Conservation (phyloP, 2,113 vertebrate genomes). For the Gymnocephalus cernua region DNA sequence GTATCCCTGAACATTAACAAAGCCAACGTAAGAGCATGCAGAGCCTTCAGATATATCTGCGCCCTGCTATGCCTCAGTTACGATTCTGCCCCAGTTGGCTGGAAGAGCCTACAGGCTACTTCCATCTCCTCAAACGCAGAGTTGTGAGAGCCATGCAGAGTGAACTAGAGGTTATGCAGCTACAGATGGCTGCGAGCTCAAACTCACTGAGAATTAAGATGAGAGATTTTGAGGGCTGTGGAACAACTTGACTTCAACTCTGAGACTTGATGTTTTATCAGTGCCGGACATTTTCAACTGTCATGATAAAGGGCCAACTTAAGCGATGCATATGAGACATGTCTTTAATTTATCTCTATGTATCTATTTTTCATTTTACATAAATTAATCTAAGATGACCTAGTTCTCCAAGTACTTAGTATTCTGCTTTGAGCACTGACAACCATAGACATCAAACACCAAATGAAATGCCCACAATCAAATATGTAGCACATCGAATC, state of each 20-base stretch:
- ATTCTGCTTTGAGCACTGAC: conserved; percentile 57
- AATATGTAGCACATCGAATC: conserved; percentile 35
- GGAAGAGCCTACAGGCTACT: conserved; percentile 54
- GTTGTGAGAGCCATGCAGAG: conserved; percentile 37
- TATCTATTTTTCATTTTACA: conserved; percentile 56
- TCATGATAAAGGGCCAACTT: conserved; percentile 33
- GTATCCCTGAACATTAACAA: conserved; percentile 47
- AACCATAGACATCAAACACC: conserved; percentile 41
- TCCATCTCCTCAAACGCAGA: conserved; percentile 40
- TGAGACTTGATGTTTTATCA: conserved; percentile 54
- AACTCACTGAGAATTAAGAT: conserved; percentile 23
- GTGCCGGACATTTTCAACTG: conserved; percentile 15
- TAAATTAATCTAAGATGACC: conserved; percentile 52
- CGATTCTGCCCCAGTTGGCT: conserved; percentile 60
- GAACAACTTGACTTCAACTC: conserved; percentile 38
- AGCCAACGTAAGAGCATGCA: conserved; percentile 22
- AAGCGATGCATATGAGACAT: conserved; percentile 25
- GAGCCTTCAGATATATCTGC: conserved; percentile 47
- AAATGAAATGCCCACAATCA: conserved; percentile 48
- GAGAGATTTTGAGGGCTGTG: conserved; percentile 17
- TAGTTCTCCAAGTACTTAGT: conserved; percentile 39
- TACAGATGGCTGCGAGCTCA: conserved; percentile 52
- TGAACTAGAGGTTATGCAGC: conserved; percentile 48
- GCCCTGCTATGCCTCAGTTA: conserved; percentile 46
- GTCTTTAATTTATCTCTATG: conserved; percentile 45